These are phyloP conservation scores for Pseudocheirus occidentalis DNA, from an alignment of 2,797 vertebrate genomes.

Conservation along the genomic window DNA sequence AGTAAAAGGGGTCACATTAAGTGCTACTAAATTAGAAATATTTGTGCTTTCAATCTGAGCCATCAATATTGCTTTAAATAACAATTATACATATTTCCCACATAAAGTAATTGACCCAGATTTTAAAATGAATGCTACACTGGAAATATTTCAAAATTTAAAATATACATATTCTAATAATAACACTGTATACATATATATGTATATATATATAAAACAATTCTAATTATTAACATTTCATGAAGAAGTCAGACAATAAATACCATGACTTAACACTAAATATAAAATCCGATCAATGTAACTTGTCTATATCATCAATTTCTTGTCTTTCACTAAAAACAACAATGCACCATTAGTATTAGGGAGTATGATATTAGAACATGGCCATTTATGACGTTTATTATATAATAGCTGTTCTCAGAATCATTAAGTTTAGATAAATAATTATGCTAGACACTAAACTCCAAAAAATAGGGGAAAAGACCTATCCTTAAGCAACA, in stretches of 20 bases:
- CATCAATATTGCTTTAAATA: not conserved
- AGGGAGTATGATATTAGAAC: conserved; percentile 85
- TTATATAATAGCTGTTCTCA: conserved; percentile 68
- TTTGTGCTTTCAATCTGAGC: not conserved
- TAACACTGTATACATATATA: not conserved
- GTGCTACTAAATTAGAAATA: not conserved
- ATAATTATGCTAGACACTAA: conserved; percentile 34
- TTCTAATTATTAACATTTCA: not conserved
- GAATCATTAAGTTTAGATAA: conserved; percentile 70
- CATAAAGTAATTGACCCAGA: not conserved
- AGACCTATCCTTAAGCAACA: not conserved
- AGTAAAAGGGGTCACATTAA: not conserved
- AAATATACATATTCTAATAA: not conserved
- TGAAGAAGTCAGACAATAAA: not conserved
- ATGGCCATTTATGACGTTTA: conserved; percentile 81
- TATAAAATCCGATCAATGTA: conserved; percentile 82
- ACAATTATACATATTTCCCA: no score
- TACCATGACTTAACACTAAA: conserved; percentile 81
- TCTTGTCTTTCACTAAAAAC: conserved; percentile 84
- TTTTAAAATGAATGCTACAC: not conserved
- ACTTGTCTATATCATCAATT: conserved; percentile 85
- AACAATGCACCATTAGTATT: conserved; percentile 86
- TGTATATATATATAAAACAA: no score
- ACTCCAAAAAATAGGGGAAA: conserved; percentile 54
- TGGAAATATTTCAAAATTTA: not conserved